Percentiles rank a stretch among this genome's conserved stretches.
Evolutionary conservation across 2,888 invertebrate genomes (phyloP).

Genomic region (Tineola bisselliella): DNA sequence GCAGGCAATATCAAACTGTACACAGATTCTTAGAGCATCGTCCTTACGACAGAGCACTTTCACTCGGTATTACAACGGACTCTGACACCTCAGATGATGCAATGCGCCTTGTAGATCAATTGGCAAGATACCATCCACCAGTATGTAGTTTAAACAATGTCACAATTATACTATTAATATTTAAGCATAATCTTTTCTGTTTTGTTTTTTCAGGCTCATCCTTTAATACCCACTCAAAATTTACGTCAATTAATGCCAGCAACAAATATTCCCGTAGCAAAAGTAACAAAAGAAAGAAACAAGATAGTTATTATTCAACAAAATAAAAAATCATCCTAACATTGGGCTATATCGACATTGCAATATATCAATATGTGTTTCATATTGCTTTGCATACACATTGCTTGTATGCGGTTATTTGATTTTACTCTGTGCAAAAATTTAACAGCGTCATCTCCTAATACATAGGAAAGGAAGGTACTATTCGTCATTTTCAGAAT

Average conservation of each 20-base stretch:
- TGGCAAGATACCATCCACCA: conserved; percentile 33
- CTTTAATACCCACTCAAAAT: conserved; percentile 73
- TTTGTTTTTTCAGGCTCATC: conserved; percentile 43
- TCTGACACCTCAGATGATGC: conserved; percentile 60
- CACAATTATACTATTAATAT: not conserved
- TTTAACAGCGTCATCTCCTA: too few species aligned
- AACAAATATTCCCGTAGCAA: conserved; percentile 73
- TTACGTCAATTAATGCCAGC: conserved; percentile 74
- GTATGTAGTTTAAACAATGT: not conserved
- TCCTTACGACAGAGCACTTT: conserved; percentile 41
- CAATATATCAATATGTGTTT: not conserved
- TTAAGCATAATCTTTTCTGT: not conserved
- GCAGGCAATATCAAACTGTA: conserved; percentile 49
- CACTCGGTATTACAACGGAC: conserved; percentile 50
- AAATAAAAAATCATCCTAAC: conserved; percentile 45
- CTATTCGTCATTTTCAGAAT: too few species aligned
- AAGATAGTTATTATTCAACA: conserved; percentile 83
- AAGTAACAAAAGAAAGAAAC: conserved; percentile 84
- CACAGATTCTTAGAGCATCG: conserved; percentile 48
- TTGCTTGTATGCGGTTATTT: not conserved
- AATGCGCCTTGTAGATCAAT: conserved; percentile 53
- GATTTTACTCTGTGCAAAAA: too few species aligned
- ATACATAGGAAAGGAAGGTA: too few species aligned
- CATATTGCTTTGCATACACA: not conserved
- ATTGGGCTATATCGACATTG: not conserved